Evolutionary conservation across 2,888 invertebrate species (phyloP).

Genomic region (Carpatolechia fugitivella): DNA sequence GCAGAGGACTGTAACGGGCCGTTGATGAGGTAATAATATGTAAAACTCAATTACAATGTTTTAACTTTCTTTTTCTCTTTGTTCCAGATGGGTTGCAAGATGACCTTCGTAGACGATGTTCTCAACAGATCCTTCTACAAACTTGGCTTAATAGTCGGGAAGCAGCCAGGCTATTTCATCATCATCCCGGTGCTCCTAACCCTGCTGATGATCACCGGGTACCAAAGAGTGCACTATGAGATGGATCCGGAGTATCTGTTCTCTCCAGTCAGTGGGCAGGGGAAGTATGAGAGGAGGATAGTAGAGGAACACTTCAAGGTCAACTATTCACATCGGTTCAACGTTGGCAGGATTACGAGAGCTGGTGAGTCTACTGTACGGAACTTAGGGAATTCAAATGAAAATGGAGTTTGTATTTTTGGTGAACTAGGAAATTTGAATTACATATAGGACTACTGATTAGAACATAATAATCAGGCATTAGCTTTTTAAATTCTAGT

Average conservation of each 20-base stretch:
- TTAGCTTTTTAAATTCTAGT: too few species aligned
- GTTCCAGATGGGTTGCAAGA: constrained; percentile 85
- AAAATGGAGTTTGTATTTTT: too few species aligned
- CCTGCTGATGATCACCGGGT: constrained; percentile 90
- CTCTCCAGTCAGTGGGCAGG: constrained; percentile 92
- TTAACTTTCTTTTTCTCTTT: background rate
- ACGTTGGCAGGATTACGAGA: constrained; percentile 91
- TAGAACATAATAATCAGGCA: too few species aligned
- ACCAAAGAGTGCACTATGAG: constrained; percentile 91
- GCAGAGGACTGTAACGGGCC: too few species aligned
- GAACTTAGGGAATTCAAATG: too few species aligned
- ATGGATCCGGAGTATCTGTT: constrained; percentile 96
- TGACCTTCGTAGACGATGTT: constrained; percentile 88
- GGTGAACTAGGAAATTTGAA: too few species aligned
- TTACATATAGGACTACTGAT: too few species aligned
- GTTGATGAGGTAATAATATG: too few species aligned
- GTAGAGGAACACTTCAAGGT: constrained; percentile 92
- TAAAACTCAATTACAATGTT: too few species aligned
- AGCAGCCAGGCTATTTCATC: constrained; percentile 92
- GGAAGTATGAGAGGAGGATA: constrained; percentile 88
- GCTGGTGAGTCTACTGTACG: constrained; percentile 80
- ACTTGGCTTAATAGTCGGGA: constrained; percentile 88
- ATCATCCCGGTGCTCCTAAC: constrained; percentile 91
- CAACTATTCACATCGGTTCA: constrained; percentile 91
- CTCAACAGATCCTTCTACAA: constrained; percentile 90